Evolutionary conservation across 2,888 invertebrate genomes (phyloP).

Genomic region (Sceliomorpha sp.): DNA sequence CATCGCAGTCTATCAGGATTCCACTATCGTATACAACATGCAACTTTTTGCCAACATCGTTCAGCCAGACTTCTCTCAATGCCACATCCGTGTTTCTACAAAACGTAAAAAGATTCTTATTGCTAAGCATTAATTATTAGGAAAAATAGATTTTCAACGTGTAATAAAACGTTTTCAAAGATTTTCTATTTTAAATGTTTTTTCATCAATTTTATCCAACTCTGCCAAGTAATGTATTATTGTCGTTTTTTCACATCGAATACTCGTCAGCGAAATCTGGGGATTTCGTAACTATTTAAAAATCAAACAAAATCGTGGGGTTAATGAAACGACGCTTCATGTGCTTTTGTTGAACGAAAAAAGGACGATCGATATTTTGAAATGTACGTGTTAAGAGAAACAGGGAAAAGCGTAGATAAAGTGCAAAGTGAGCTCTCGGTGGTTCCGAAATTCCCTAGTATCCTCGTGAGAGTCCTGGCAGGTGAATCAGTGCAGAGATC

Average conservation of each 20-base stretch:
- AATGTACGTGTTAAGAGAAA: constrained; percentile 1
- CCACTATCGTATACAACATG: constrained; percentile 73
- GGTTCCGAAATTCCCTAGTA: constrained; percentile 71
- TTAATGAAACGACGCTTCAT: no score
- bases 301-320: no score
- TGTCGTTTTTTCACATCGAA: no score
- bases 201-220: no score
- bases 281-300: no score
- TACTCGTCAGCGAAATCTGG: no score
- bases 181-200: no score
- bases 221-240: no score
- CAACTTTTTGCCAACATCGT: constrained; percentile 64
- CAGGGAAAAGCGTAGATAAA: constrained; percentile 61
- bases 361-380: constrained; percentile 4
- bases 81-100: constrained; percentile 68
- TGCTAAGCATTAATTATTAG: neutral
- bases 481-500: constrained; percentile 51
- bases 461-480: constrained; percentile 76
- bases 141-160: no score
- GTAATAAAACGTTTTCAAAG: neutral
- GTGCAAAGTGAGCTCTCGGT: constrained; percentile 74
- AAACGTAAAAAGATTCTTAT: constrained; percentile 11
- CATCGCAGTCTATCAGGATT: constrained; percentile 70
- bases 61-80: constrained; percentile 70
- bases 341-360: no score